These are phyloP conservation scores for Pseudochirops corinnae DNA, from an alignment of 2,797 vertebrate species.

Conservation along the genomic window DNA sequence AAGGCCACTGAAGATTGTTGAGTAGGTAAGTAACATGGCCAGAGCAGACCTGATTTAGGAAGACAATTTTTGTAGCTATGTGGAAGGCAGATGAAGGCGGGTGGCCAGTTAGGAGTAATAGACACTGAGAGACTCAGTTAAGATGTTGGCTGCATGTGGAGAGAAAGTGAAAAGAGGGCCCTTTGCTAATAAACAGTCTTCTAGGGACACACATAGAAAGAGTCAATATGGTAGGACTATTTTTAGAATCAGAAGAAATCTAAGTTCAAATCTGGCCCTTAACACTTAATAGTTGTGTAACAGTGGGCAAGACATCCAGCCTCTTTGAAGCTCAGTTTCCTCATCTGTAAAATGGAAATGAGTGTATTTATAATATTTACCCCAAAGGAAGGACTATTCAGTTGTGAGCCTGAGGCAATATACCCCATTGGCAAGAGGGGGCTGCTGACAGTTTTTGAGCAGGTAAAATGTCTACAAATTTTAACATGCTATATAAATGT, in stretches of 20 bases:
- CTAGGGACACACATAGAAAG: neutral
- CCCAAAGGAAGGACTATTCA: neutral
- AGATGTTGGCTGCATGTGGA: neutral
- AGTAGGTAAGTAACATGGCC: neutral
- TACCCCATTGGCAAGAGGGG: neutral
- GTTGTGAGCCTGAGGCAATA: neutral
- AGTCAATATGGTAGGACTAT: neutral
- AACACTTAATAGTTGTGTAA: neutral
- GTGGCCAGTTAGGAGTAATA: neutral
- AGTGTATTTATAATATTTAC: neutral
- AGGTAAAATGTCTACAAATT: neutral
- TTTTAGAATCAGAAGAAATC: neutral
- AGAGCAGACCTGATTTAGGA: neutral
- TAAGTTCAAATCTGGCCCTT: neutral
- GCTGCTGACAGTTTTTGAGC: neutral
- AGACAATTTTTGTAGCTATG: neutral
- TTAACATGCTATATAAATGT: conserved; percentile 53
- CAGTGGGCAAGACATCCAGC: neutral
- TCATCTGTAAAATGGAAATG: neutral
- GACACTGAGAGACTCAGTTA: neutral
- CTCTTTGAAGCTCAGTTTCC: neutral
- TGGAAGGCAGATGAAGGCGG: neutral
- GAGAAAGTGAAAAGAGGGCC: neutral
- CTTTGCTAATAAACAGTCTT: neutral
- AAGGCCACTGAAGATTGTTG: neutral